Percentiles rank a stretch among this genome's conserved stretches.
phyloP scores from a whole-genome alignment of 1,140 invertebrate species.

The Macrocentrus cingulum region DNA sequence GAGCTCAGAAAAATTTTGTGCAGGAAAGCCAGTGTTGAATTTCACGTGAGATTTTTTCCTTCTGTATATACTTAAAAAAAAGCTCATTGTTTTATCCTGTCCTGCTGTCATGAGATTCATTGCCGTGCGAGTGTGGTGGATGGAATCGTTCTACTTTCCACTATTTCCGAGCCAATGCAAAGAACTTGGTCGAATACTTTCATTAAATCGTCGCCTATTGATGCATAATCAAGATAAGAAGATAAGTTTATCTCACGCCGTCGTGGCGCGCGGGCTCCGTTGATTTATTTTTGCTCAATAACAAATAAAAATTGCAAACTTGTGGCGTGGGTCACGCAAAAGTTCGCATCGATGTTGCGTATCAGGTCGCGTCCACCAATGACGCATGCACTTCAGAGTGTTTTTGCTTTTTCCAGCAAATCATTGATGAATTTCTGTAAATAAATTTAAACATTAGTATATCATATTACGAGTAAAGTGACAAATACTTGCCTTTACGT shows the following conservation, averaged over 20 bases:
- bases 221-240: not conserved
- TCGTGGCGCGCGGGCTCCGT: too few relatives aligned
- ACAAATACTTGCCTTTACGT: slow-evolving; percentile 77
- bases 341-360: slow-evolving; percentile 28
- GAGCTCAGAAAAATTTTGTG: too few relatives aligned
- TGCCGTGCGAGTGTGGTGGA: not conserved
- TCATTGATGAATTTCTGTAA: slow-evolving; percentile 88
- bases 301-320: not conserved
- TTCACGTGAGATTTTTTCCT: too few relatives aligned
- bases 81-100: slow-evolving; percentile 1
- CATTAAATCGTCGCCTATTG: too few relatives aligned
- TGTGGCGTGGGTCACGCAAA: slow-evolving; percentile 1
- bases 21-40: too few relatives aligned
- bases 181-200: slow-evolving; percentile 5
- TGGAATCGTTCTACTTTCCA: slow-evolving; percentile 10
- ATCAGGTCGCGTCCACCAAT: slow-evolving; percentile 26
- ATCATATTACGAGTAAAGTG: too few relatives aligned
- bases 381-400: slow-evolving; percentile 63
- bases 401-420: slow-evolving; percentile 85
- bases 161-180: not conserved
- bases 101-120: not conserved
- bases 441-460: slow-evolving; percentile 38
- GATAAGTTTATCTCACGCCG: too few relatives aligned
- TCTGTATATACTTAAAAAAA: too few relatives aligned
- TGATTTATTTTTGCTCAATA: slow-evolving; percentile 1